These are phyloP conservation scores for Podarcis siculus DNA, from an alignment of 2,797 vertebrate species.

Conservation along the genomic window DNA sequence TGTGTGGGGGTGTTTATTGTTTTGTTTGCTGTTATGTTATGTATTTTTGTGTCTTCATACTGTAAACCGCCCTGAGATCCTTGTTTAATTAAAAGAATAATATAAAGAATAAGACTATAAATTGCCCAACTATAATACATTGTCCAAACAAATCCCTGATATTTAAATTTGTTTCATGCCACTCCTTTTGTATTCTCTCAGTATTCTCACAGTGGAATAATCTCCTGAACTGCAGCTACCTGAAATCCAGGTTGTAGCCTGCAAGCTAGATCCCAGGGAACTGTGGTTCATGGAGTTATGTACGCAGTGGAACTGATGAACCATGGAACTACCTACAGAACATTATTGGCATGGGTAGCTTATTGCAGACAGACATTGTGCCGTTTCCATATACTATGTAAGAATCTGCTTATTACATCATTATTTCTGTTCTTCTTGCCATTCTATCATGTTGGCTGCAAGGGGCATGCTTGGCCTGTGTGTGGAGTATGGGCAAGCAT, in stretches of 20 bases:
- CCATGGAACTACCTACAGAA: neutral
- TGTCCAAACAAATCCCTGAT: neutral
- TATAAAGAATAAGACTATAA: no score
- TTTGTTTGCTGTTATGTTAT: no score
- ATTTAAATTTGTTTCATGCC: neutral
- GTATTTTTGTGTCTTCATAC: no score
- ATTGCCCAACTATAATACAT: no score
- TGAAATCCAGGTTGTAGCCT: neutral
- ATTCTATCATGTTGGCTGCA: neutral
- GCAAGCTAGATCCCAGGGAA: neutral
- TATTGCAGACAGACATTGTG: neutral
- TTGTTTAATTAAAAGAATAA: no score
- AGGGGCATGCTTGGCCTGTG: neutral
- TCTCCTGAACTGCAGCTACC: no score
- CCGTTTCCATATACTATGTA: neutral
- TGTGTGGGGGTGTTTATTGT: no score
- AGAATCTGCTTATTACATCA: neutral
- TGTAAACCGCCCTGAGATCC: no score
- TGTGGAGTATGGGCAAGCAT: no score
- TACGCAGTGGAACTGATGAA: neutral
- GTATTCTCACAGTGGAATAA: neutral
- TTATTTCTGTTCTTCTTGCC: neutral
- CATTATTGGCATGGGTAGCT: neutral
- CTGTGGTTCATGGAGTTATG: neutral
- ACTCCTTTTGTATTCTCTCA: neutral